Evolutionary conservation across 2,888 invertebrate species (phyloP), one percentile per base, ranked within the genome.

Genomic region (Pantelozetes paolii): DNA sequence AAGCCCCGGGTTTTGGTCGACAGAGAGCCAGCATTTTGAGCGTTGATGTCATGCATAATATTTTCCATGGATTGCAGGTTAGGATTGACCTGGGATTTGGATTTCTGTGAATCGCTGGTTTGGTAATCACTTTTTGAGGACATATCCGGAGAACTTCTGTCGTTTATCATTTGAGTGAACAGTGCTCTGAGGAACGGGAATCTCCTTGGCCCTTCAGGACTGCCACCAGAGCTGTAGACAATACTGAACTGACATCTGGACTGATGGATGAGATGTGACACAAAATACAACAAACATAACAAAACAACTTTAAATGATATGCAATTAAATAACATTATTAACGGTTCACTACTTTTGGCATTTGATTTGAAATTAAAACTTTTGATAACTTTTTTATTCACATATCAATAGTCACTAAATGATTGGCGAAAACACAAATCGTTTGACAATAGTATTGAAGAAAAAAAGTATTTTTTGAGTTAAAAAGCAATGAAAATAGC

Each of bases 141-240:
- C 23, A 72, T 11, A 50, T 73, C 73, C 23, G 67, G 67, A 20
- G 73, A 48, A 73, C 73, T 73, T 23, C 73, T 45, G 18, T 73
- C 73, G n/a, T 48, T 45, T 13, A 73, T 69, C 30, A 73, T 69
- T 54, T 73, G 73, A 9, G 75, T 73, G 28, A 75, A 70, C 20
- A 75, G 23, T 20, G 75, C 75, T 26, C 64, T 20, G 11, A 75
- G 71, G 36, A 75, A 57, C 1, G 75, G 75, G 48, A 75, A 75
- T 28, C 69, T 50, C n/a, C 75, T 69, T 2, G 64, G 64, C 6
- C 64, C 64, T 6, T 64, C 64, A 20, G 50, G 59, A 28, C 73
- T 59, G 13, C 71, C 23, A 13, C 64, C 64, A 15, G 64, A 64
- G 18, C 64, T 64, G 40, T 64, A 64, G 13, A 64, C 64, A 64